These are phyloP conservation scores for Leucoma salicis DNA, from an alignment of 2,888 invertebrate genomes.

Conservation along the genomic window DNA sequence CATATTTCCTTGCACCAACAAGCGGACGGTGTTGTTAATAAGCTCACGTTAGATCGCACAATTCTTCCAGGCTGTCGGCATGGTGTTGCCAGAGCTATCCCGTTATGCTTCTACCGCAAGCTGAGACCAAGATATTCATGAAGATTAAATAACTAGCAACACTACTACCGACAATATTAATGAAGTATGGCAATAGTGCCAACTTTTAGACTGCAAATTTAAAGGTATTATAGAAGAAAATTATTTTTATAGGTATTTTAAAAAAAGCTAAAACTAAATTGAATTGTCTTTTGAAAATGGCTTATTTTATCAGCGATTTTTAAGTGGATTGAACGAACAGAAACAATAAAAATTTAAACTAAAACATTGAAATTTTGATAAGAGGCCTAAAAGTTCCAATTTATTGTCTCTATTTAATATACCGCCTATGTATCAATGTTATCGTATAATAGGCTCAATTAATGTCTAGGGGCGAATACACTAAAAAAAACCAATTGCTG, in stretches of 20 bases:
- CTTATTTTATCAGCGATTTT: too few species aligned
- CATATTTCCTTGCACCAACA: not conserved
- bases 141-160: slow-evolving; percentile 3
- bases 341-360: too few species aligned
- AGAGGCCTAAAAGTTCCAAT: too few species aligned
- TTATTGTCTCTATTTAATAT: too few species aligned
- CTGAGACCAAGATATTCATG: slow-evolving; percentile 36
- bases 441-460: too few species aligned
- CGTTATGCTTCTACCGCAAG: slow-evolving; percentile 82
- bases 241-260: not conserved
- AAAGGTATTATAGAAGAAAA: slow-evolving; percentile 1
- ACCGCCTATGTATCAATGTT: too few species aligned
- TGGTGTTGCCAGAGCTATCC: slow-evolving; percentile 82
- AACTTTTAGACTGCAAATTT: slow-evolving; percentile 1
- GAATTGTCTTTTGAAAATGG: too few species aligned
- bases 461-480: too few species aligned
- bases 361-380: too few species aligned
- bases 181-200: not conserved
- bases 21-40: slow-evolving; percentile 59
- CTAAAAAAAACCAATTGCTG: too few species aligned
- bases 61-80: slow-evolving; percentile 79
- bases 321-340: too few species aligned
- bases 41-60: slow-evolving; percentile 63
- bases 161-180: not conserved
- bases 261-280: not conserved